Conservation (phyloP, 1,140 invertebrate genomes). For the Brachionus asplanchnoidis region DNA sequence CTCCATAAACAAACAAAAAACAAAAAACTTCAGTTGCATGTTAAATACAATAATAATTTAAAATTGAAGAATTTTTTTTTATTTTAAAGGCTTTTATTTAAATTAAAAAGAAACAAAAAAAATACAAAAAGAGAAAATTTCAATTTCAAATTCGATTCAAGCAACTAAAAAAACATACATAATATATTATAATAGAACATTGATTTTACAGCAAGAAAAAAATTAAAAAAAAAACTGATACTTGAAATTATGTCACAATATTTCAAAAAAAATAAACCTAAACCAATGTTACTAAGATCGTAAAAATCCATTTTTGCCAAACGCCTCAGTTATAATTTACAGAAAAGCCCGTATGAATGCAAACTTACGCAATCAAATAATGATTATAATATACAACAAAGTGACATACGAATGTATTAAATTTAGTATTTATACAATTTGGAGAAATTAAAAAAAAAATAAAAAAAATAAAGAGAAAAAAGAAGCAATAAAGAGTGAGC, state of each 20-base stretch:
- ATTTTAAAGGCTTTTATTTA: conserved; percentile 10
- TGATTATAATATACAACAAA: conserved; percentile 16
- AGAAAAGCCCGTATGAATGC: background rate
- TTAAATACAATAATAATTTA: conserved; percentile 24
- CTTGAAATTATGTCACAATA: conserved; percentile 22
- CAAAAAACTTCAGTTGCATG: conserved; percentile 3
- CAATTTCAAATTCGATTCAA: conserved; percentile 35
- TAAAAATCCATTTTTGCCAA: background rate
- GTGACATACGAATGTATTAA: conserved; percentile 23
- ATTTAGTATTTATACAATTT: conserved; percentile 19
- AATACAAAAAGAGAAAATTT: conserved; percentile 33
- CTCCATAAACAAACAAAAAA: background rate
- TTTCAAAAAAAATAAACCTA: background rate
- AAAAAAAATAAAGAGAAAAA: background rate
- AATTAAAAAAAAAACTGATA: background rate
- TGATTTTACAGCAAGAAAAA: conserved; percentile 21
- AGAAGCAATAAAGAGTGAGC: background rate
- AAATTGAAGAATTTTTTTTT: background rate
- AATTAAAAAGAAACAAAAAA: conserved; percentile 26
- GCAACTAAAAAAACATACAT: conserved; percentile 3
- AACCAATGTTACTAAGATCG: no score
- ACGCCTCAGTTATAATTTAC: background rate
- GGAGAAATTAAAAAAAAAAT: no score
- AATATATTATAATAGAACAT: conserved; percentile 37
- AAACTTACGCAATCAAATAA: conserved; percentile 12